These are phyloP conservation scores for Pycnomerus fuliginosus DNA, from an alignment of 2,888 invertebrate genomes.

Conservation along the genomic window DNA sequence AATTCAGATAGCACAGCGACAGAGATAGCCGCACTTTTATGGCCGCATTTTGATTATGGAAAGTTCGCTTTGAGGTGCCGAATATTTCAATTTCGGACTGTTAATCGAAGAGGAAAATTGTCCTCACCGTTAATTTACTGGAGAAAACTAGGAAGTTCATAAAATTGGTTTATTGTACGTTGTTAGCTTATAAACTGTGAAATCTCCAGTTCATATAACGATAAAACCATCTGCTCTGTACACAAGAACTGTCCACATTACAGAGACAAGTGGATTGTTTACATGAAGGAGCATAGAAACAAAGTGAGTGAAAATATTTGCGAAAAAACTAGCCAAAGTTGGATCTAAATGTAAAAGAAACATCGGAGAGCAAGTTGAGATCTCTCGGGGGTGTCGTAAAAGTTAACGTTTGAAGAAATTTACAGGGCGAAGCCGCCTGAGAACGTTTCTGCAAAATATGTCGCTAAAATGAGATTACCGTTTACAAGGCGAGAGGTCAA, in stretches of 20 bases:
- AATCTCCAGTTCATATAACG: conserved; percentile 4
- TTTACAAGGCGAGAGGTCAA: no score
- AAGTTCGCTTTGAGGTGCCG: conserved; percentile 2
- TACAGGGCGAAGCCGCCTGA: conserved; percentile 24
- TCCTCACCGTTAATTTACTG: no score
- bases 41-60: conserved; percentile 1
- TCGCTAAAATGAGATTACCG: no score
- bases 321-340: conserved; percentile 32
- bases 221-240: conserved; percentile 5
- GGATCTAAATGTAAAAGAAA: conserved; percentile 41
- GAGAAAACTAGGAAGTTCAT: no score
- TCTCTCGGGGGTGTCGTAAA: conserved; percentile 39
- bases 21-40: conserved; percentile 3
- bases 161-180: conserved; percentile 3
- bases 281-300: no score
- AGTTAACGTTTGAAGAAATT: conserved; percentile 34
- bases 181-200: conserved; percentile 3
- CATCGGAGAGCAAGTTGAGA: conserved; percentile 41
- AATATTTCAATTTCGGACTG: no score
- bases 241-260: neutral
- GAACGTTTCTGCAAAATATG: no score
- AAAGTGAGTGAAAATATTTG: conserved; percentile 26
- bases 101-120: no score
- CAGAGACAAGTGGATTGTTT: no score
- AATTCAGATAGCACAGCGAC: conserved; percentile 3